Evolutionary conservation across 2,888 invertebrate species (phyloP).

Genomic region (Scaptomyza parva): DNA sequence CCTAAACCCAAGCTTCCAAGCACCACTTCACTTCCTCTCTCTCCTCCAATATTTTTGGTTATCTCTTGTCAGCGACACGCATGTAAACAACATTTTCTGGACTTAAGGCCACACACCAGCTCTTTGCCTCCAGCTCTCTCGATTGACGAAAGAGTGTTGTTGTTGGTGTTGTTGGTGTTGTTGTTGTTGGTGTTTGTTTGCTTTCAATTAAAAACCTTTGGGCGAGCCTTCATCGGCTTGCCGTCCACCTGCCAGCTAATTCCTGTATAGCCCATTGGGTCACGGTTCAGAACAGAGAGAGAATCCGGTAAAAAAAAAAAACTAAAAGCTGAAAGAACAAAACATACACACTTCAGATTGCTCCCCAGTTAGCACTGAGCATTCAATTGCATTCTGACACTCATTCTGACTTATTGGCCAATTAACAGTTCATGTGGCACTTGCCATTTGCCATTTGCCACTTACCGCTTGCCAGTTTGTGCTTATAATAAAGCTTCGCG

Average conservation of each 20-base stretch:
- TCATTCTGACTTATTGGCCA: slow-evolving; percentile 54
- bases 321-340: background rate
- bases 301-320: slow-evolving; percentile 14
- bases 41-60: slow-evolving; percentile 8
- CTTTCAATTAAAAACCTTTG: slow-evolving; percentile 74
- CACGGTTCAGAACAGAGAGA: slow-evolving; percentile 10
- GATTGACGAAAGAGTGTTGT: slow-evolving; percentile 51
- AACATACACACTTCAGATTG: slow-evolving; percentile 20
- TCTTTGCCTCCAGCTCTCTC: slow-evolving; percentile 13
- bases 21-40: background rate
- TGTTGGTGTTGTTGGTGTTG: background rate
- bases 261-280: slow-evolving; percentile 7
- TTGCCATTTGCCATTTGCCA: background rate
- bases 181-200: slow-evolving; percentile 53
- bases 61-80: slow-evolving; percentile 69
- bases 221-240: background rate
- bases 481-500: slow-evolving; percentile 2
- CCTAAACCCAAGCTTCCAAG: slow-evolving; percentile 26
- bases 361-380: slow-evolving; percentile 54
- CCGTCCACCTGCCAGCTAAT: slow-evolving; percentile 40
- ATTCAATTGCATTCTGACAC: slow-evolving; percentile 33
- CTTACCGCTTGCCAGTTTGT: background rate
- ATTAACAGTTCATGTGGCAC: slow-evolving; percentile 43
- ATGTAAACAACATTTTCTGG: slow-evolving; percentile 64
- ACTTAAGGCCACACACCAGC: slow-evolving; percentile 20